phyloP scores from a whole-genome alignment of 1,140 invertebrate species.

The Zaprionus nigranus region DNA sequence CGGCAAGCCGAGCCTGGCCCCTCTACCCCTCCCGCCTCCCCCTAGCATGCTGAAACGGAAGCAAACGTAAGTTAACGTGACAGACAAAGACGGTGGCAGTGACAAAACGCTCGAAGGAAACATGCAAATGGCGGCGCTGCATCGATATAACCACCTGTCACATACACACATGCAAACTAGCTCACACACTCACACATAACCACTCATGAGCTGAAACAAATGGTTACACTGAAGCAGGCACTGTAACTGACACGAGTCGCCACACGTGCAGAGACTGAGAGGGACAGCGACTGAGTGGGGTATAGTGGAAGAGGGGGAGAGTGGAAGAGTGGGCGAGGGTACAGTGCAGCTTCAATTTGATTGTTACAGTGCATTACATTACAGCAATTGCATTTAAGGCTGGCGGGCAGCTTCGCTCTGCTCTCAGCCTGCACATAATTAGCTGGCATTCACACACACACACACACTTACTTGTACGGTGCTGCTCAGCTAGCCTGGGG shows the following conservation, averaged over 20 bases:
- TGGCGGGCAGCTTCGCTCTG: not conserved
- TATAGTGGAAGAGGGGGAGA: constrained; percentile 1
- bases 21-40: not conserved
- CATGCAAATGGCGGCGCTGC: constrained; percentile 54
- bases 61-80: constrained; percentile 49
- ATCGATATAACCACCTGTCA: constrained; percentile 77
- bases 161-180: constrained; percentile 24
- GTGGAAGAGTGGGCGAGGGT: constrained; percentile 15
- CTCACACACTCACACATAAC: not conserved
- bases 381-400: not conserved
- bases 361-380: not conserved
- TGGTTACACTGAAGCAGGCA: constrained; percentile 7
- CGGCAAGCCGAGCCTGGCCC: not conserved
- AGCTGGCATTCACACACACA: constrained; percentile 16
- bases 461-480: not conserved
- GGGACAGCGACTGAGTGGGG: constrained; percentile 5
- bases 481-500: not conserved
- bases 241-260: constrained; percentile 29
- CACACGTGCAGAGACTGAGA: constrained; percentile 23
- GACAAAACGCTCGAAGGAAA: constrained; percentile 23
- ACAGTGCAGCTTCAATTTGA: constrained; percentile 41
- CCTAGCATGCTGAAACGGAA: not conserved
- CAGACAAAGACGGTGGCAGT: constrained; percentile 27
- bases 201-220: not conserved
- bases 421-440: constrained; percentile 62